A percentile compares a stretch with the other conserved stretches of the same genome.
These are phyloP conservation scores for Cephus nigrinus DNA, from an alignment of 2,888 invertebrate genomes.

Conservation along the genomic window DNA sequence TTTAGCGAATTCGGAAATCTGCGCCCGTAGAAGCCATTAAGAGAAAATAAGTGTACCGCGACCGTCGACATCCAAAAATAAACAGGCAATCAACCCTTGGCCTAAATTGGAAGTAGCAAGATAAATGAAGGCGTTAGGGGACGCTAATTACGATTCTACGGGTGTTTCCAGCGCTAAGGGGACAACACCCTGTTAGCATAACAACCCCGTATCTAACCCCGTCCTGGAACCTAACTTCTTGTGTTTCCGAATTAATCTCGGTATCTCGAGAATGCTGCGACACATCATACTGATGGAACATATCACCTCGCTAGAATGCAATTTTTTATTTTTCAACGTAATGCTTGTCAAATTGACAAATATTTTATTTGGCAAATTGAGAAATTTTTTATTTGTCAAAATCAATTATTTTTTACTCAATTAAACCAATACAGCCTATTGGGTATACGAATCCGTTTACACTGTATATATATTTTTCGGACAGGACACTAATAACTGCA, in stretches of 20 bases:
- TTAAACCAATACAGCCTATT: too few species aligned
- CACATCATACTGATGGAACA: not conserved
- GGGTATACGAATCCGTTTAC: too few species aligned
- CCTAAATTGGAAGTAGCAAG: slow-evolving; percentile 38
- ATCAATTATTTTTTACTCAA: too few species aligned
- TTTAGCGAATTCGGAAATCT: slow-evolving; percentile 28
- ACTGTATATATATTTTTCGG: not conserved
- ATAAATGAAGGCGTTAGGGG: slow-evolving; percentile 38
- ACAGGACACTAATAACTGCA: not conserved
- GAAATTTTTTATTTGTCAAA: not conserved
- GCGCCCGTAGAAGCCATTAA: slow-evolving; percentile 19
- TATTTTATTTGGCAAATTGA: not conserved
- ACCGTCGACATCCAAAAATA: slow-evolving; percentile 23
- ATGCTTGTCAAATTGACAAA: not conserved
- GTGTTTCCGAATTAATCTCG: slow-evolving; percentile 19
- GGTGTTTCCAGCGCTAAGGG: slow-evolving; percentile 31
- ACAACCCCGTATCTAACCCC: slow-evolving; percentile 20
- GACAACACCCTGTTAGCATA: slow-evolving; percentile 36
- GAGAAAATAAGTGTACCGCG: slow-evolving; percentile 15
- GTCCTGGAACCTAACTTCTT: slow-evolving; percentile 12
- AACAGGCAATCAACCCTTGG: slow-evolving; percentile 27
- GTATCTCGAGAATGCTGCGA: slow-evolving; percentile 10
- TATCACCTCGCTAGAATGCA: not conserved
- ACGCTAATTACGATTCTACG: slow-evolving; percentile 41
- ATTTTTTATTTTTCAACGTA: not conserved